Evolutionary conservation across 2,797 vertebrate genomes (phyloP).

Genomic region (Prunella strophiata): DNA sequence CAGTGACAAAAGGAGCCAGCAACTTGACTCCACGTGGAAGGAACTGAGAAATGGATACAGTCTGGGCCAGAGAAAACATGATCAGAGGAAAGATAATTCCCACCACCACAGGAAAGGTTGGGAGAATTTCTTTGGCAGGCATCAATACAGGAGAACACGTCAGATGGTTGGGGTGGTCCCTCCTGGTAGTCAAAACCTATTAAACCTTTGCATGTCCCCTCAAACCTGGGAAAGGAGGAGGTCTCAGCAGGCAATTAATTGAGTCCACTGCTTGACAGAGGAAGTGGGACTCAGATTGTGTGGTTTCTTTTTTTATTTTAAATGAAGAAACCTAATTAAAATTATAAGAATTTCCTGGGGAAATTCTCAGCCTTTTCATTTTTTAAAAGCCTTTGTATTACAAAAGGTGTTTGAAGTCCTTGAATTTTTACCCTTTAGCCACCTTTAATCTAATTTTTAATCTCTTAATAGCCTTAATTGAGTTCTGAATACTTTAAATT

Average conservation of each 20-base stretch:
- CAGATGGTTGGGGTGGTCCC: background rate
- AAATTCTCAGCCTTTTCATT: slow-evolving; percentile 42
- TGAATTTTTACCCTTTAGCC: slow-evolving; percentile 56
- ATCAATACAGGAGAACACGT: background rate
- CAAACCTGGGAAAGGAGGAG: background rate
- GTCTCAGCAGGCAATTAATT: slow-evolving; percentile 23
- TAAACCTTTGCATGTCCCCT: background rate
- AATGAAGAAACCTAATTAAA: slow-evolving; percentile 57
- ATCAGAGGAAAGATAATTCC: background rate
- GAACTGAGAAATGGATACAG: background rate
- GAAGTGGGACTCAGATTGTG: background rate
- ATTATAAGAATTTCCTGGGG: slow-evolving; percentile 37
- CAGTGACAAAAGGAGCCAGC: background rate
- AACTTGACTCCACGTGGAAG: background rate
- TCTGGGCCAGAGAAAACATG: background rate
- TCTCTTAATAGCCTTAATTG: slow-evolving; percentile 60
- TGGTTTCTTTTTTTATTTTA: background rate
- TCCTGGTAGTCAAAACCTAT: background rate
- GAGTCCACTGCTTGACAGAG: background rate
- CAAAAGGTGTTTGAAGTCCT: slow-evolving; percentile 66
- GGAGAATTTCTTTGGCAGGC: background rate
- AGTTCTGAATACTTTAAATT: slow-evolving; percentile 43
- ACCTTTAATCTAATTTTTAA: slow-evolving; percentile 65
- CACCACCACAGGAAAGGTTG: background rate
- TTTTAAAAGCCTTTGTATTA: slow-evolving; percentile 38